These are phyloP conservation scores for Pogonomyrmex californicus DNA, from an alignment of 1,140 invertebrate genomes.

Conservation along the genomic window DNA sequence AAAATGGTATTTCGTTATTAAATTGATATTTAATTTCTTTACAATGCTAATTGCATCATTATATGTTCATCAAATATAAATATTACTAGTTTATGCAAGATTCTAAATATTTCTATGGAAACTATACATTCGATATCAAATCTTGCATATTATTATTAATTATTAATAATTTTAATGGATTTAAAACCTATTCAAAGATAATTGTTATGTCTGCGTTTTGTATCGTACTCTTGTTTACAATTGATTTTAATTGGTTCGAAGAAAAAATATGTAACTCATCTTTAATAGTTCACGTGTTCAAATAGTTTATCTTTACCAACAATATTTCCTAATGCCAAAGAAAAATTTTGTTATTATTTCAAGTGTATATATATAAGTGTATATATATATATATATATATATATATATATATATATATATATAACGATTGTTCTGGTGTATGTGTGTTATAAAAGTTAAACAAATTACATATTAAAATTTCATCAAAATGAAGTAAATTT, in stretches of 20 bases:
- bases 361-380: background rate
- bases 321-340: constrained; percentile 2
- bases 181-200: background rate
- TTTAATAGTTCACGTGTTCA: background rate
- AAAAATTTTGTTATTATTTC: background rate
- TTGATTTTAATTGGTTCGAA: constrained; percentile 28
- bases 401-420: no score
- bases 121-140: background rate
- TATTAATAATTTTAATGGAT: constrained; percentile 3
- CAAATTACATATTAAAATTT: background rate
- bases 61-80: constrained; percentile 23
- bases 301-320: background rate
- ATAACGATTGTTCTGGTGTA: background rate
- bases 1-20: background rate
- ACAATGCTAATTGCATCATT: background rate
- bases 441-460: constrained; percentile 10
- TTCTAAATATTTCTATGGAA: background rate
- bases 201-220: background rate
- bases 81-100: constrained; percentile 8
- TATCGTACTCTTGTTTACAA: background rate
- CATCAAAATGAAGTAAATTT: constrained; percentile 15
- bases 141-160: constrained; percentile 18
- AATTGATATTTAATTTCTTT: background rate
- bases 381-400: no score
- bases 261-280: background rate